These are phyloP conservation scores for Elmis aenea DNA, from an alignment of 2,888 invertebrate genomes.

Conservation along the genomic window DNA sequence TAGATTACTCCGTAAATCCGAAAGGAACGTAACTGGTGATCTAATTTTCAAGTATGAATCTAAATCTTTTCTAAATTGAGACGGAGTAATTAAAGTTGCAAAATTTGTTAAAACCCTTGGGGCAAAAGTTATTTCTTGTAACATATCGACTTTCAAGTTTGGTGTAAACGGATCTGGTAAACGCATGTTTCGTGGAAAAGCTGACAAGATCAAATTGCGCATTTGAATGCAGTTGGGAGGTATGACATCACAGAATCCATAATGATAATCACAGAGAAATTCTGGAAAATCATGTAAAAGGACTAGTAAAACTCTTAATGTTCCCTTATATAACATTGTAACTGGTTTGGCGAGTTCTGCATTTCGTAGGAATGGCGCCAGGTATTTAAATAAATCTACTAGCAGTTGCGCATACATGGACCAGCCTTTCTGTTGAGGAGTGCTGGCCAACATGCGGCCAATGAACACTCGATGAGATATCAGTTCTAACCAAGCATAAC, in stretches of 20 bases:
- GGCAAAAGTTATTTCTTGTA: constrained; percentile 81
- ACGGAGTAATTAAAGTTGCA: constrained; percentile 77
- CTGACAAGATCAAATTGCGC: constrained; percentile 95
- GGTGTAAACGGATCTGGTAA: constrained; percentile 98
- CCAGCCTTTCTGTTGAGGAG: constrained; percentile 94
- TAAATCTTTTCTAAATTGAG: constrained; percentile 89
- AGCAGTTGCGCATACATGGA: constrained; percentile 95
- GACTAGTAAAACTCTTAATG: constrained; percentile 88
- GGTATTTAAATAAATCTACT: constrained; percentile 92
- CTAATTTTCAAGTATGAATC: constrained; percentile 94
- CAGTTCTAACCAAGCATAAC: constrained; percentile 97
- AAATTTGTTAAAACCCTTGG: constrained; percentile 89
- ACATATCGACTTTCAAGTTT: constrained; percentile 81
- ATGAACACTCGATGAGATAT: constrained; percentile 96
- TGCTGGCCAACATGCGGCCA: constrained; percentile 84
- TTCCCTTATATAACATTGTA: constrained; percentile 91
- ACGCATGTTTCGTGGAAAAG: constrained; percentile 97
- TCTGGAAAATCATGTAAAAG: constrained; percentile 98
- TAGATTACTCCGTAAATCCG: constrained; percentile 84
- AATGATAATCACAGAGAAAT: constrained; percentile 98
- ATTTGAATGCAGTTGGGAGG: constrained; percentile 99
- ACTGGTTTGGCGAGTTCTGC: constrained; percentile 94
- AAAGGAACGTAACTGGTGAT: constrained; percentile 91
- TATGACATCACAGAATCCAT: constrained; percentile 98
- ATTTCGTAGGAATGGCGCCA: constrained; percentile 95